A percentile compares a stretch with the other conserved stretches of the same genome.
Conservation (phyloP, 2,113 vertebrate genomes). For the Puffinus mauretanicus region DNA sequence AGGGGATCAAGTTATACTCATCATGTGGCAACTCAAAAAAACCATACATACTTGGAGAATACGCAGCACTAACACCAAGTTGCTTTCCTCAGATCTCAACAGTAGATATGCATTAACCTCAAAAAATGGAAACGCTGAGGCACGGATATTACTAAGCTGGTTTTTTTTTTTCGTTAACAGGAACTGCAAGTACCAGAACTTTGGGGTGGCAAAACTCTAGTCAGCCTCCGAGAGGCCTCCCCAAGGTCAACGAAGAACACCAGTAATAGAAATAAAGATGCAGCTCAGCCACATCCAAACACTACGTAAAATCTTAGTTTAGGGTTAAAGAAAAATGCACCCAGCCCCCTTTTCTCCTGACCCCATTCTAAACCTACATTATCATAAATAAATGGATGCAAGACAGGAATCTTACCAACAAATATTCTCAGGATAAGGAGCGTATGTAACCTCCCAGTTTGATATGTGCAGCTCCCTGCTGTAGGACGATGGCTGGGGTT, state of each 20-base stretch:
- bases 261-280: not conserved
- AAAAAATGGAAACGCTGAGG: not conserved
- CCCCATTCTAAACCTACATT: not conserved
- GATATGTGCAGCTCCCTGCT: constrained; percentile 75
- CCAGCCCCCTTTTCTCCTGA: not conserved
- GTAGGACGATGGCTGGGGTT: constrained; percentile 81
- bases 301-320: not conserved
- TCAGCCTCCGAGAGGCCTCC: not conserved
- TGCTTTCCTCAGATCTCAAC: not conserved
- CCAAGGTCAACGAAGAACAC: not conserved
- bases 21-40: not conserved
- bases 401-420: constrained; percentile 81
- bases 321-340: not conserved
- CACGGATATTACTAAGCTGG: not conserved
- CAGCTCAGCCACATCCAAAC: not conserved
- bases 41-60: not conserved
- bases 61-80: not conserved
- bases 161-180: not conserved
- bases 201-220: not conserved
- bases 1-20: not conserved
- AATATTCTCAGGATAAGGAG: constrained; percentile 87
- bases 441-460: constrained; percentile 83
- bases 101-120: not conserved
- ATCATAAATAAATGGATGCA: not conserved
- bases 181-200: not conserved